Evolutionary conservation across 1,140 invertebrate genomes (phyloP), one percentile per base, ranked within the genome.

Genomic region (Anoplophora glabripennis): DNA sequence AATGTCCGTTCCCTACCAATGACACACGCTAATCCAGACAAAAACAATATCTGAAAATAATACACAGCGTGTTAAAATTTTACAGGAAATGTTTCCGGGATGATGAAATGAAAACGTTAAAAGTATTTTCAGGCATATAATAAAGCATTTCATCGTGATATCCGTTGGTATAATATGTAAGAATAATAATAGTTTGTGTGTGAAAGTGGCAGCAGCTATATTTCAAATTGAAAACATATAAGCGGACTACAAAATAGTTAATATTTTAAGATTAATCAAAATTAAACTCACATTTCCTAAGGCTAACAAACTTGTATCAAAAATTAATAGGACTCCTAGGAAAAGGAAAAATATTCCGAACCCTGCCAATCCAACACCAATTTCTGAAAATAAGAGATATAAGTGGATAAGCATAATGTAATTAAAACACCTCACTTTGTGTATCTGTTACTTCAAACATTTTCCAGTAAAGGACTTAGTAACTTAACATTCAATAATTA

Each of bases 301-400:
- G 9, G 97, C 97, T 45, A 99, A 80, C 61, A 99, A 83, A 62
- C 96, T 97, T 80, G 95, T 98, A 77, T 99, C 97, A 82, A 99
- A 99, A 12, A 99, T 80, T 42, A 99, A 79, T 37, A 99, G 69
- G 47, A 99, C 86, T 53, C 98, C 97, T 14, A 99, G 82, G 70
- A 99, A 94, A 14, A 99, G 82, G 73, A 99, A 99, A 45, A 90
- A 87, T 66, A 98, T 86, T 10, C 98, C 98, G 83, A 99, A 98
- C 36, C 92, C 93, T 36, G 95, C 90, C 46, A 99, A 79, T 11
- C 96, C 97, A 36, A 99, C 92, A 41, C 98, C 98, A 75, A 99
- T 99, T 84, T 98, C 93, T 96, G 75, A 65, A 74, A 71, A 28
- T 53, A 53, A 59, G 36, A 51, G 38, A 21, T 55, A 59, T 12